Base-by-base conservation (phyloP, 2,888 invertebrate genomes). In the Corbicula japonica region DNA sequence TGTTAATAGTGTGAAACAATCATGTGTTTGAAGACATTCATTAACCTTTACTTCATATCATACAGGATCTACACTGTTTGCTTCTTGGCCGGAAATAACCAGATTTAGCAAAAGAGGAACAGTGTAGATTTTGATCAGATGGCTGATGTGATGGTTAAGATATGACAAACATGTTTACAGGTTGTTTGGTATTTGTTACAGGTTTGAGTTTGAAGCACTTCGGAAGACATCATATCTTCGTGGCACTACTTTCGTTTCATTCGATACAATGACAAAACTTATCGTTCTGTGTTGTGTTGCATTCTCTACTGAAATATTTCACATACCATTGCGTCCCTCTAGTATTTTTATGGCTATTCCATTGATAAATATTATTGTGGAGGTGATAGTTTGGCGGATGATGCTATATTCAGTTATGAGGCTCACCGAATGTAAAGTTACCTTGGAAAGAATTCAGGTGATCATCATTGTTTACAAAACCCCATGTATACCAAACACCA, bases 291-390 rank as follows among this genome's bases (percentile, higher is more conserved):
- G 38, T 56, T 60, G 68, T 41, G 38, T 80, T 23, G 30, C 83
- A 8, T 56, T 85, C 3, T 52, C 78, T 2, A 54, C 70, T 5
- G 71, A 71, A 3, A 32, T 83, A 3, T 28, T 66, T 26, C 78
- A 80, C n/a, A 48, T 23, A 18, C 21, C 58, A 30, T 52, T 84
- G 15, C 76, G 65, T 3, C 70, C 85, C 15, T 56, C 74, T 18
- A 35, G 34, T 15, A 62, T 87, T 18, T 87, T 73, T 52, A 44
- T 62, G 0, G 65, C 65, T 50, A 21, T 84, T 5, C 76, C 84
- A 15, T 26, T 83, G 60, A 18, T 75, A 15, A 32, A 21, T 30
- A 10, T 34, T 54, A 23, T 41, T 15, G 54, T 68, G 34, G 41
- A 68, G 26, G 23, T 8, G 15, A n/a, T 35, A 34, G 8, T 35